Conservation (phyloP, 2,113 vertebrate species). For the Nesoenas mayeri region DNA sequence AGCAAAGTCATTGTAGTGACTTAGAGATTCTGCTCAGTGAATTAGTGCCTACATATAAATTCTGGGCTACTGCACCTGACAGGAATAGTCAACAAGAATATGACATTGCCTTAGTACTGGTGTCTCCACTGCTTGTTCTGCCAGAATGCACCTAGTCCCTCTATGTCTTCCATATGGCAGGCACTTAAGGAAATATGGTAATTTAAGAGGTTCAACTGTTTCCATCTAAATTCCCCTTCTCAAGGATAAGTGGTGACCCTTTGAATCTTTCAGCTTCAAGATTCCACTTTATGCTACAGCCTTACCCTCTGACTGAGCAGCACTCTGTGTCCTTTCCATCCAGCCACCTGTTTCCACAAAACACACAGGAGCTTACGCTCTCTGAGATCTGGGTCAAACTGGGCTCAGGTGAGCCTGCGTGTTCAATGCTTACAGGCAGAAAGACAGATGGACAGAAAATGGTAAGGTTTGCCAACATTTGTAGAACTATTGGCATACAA, state of each 20-base stretch:
- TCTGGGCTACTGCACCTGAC: background rate
- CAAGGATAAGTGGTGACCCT: background rate
- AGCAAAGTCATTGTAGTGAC: background rate
- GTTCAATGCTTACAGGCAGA: background rate
- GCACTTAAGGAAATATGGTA: background rate
- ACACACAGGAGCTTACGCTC: background rate
- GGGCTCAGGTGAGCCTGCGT: background rate
- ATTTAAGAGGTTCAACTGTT: background rate
- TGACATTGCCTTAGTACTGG: background rate
- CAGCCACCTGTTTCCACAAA: background rate
- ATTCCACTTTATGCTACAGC: background rate
- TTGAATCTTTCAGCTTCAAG: background rate
- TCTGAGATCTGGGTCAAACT: background rate
- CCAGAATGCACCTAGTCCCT: accelerated
- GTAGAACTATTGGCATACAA: background rate
- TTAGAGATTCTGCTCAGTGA: background rate
- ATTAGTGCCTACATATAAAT: background rate
- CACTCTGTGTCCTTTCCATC: background rate
- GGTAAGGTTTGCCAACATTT: background rate
- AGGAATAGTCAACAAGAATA: background rate
- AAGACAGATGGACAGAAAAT: background rate
- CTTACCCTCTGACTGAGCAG: background rate
- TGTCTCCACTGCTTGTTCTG: background rate
- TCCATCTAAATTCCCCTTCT: background rate
- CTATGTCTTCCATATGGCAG: background rate